Conservation (phyloP, 1,140 invertebrate species). For the Diachasmimorpha longicaudata region DNA sequence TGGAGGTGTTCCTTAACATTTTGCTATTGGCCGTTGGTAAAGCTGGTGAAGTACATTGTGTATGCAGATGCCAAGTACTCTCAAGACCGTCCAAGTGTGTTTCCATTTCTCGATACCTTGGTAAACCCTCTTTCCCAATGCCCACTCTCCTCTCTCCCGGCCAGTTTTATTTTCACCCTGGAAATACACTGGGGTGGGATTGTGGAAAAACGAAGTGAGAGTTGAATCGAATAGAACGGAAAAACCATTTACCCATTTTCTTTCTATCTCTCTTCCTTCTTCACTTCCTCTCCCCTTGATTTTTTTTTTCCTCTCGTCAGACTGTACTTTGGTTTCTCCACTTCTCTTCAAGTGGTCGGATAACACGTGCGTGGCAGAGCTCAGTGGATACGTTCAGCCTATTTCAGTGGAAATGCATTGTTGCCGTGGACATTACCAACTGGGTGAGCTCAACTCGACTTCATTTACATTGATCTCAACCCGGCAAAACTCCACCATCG, state of each 20-base stretch:
- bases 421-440: constrained; percentile 18
- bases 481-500: not conserved
- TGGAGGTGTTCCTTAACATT: not conserved
- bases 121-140: constrained; percentile 1
- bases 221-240: not conserved
- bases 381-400: not conserved
- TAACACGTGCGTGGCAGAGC: not conserved
- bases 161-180: not conserved
- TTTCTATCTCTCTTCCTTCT: not conserved
- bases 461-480: constrained; percentile 30
- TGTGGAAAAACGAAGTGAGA: not conserved
- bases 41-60: constrained; percentile 1
- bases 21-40: not conserved
- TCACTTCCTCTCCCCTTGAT: not conserved
- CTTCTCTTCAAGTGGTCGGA: not conserved
- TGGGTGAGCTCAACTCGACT: constrained; percentile 23
- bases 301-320: not conserved
- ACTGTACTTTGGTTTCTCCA: not conserved
- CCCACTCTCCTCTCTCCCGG: no score
- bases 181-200: not conserved
- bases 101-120: not conserved
- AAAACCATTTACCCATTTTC: not conserved
- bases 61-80: not conserved
- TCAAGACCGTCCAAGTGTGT: constrained; percentile 2
- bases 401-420: constrained; percentile 20